phyloP scores from a whole-genome alignment of 2,888 invertebrate genomes.

The Arctia plantaginis region DNA sequence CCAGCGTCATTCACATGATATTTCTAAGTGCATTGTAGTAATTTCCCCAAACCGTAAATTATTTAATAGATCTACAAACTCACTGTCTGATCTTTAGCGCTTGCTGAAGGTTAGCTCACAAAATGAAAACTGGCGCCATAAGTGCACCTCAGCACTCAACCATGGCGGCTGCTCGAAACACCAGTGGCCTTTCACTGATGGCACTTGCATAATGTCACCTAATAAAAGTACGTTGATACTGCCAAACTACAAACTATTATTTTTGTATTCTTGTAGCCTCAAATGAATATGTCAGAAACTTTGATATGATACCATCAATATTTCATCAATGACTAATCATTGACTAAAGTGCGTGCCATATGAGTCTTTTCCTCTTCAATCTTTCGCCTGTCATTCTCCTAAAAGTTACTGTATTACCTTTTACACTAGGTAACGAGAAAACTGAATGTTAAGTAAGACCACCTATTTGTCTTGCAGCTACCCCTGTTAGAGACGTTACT shows the following conservation, averaged over 20 bases:
- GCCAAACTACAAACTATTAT: constrained; percentile 18
- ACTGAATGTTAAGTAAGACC: constrained; percentile 12
- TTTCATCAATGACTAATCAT: constrained; percentile 21
- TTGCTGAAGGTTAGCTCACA: constrained; percentile 1
- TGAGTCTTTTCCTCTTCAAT: not conserved
- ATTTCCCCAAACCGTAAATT: not conserved
- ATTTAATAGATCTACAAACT: not conserved
- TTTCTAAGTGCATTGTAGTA: not conserved
- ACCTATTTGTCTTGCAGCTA: constrained; percentile 18
- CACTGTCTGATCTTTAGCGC: not conserved
- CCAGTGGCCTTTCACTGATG: too few species aligned
- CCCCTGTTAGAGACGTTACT: constrained; percentile 20
- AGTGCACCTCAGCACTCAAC: too few species aligned
- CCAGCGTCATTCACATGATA: not conserved
- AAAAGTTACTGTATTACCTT: constrained; percentile 1
- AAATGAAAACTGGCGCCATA: not conserved
- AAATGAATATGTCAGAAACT: constrained; percentile 17
- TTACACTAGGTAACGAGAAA: constrained; percentile 11
- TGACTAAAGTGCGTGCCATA: constrained; percentile 13
- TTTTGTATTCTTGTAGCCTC: constrained; percentile 19
- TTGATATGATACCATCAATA: constrained; percentile 21
- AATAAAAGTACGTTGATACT: constrained; percentile 10
- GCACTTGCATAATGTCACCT: not conserved
- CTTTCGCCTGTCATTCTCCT: constrained; percentile 2
- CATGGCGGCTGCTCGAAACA: too few species aligned